phyloP scores from a whole-genome alignment of 2,888 invertebrate species.

The Eupeodes luniger region DNA sequence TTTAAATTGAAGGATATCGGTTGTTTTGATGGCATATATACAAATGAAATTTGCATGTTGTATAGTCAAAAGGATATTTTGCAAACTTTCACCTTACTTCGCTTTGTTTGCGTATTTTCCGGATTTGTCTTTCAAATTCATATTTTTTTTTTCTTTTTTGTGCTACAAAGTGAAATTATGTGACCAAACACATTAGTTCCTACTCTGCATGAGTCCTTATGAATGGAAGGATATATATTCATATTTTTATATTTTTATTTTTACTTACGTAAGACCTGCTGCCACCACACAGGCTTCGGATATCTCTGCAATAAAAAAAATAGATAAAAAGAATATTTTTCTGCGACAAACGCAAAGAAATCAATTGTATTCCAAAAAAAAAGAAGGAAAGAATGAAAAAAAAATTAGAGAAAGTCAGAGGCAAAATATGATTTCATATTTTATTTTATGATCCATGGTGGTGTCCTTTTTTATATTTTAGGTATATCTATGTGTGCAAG shows the following conservation, averaged over 20 bases:
- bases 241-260: neutral
- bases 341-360: slow-evolving; percentile 39
- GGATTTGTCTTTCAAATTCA: slow-evolving; percentile 12
- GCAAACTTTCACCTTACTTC: slow-evolving; percentile 78
- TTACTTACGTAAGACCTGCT: slow-evolving; percentile 40
- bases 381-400: neutral
- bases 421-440: slow-evolving; percentile 72
- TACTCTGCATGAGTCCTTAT: slow-evolving; percentile 33
- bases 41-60: slow-evolving; percentile 47
- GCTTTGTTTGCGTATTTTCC: slow-evolving; percentile 77
- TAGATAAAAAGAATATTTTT: slow-evolving; percentile 49
- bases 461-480: slow-evolving; percentile 18
- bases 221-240: slow-evolving; percentile 47
- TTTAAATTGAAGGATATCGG: slow-evolving; percentile 27
- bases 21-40: slow-evolving; percentile 10
- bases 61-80: slow-evolving; percentile 74
- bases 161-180: slow-evolving; percentile 1
- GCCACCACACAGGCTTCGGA: slow-evolving; percentile 54
- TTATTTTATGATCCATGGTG: slow-evolving; percentile 51
- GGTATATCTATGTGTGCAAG: too few species aligned
- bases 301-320: slow-evolving; percentile 31
- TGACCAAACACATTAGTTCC: slow-evolving; percentile 51
- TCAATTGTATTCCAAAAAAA: slow-evolving; percentile 51
- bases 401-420: slow-evolving; percentile 54
- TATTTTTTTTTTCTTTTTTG: slow-evolving; percentile 14